Conservation (phyloP, 2,888 invertebrate genomes). For the Achlya flavicornis region DNA sequence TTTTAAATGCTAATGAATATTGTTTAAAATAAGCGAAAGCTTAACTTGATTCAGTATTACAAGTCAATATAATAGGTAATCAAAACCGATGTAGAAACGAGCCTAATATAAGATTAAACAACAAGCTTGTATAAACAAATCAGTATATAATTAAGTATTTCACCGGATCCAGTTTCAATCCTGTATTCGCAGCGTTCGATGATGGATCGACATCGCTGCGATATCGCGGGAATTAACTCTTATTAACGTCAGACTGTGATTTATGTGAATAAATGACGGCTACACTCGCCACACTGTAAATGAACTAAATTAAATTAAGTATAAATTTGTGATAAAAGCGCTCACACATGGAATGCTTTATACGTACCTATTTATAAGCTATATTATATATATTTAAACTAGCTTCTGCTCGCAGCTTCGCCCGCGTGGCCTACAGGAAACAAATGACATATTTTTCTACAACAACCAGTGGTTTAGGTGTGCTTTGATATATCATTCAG, state of each 20-base stretch:
- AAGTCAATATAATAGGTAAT: neutral
- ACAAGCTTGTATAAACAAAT: conserved; percentile 26
- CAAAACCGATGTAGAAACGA: neutral
- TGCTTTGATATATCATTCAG: too few species aligned
- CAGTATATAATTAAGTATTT: conserved; percentile 32
- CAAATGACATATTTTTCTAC: too few species aligned
- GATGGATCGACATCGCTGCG: conserved; percentile 38
- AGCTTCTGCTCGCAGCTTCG: too few species aligned
- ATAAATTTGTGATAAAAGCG: neutral
- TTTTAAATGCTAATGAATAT: too few species aligned
- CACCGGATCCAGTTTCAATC: conserved; percentile 27
- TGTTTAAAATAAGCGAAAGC: too few species aligned
- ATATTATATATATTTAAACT: too few species aligned
- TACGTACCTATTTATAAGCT: neutral
- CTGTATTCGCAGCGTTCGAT: conserved; percentile 20
- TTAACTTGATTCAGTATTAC: neutral
- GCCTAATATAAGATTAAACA: conserved; percentile 8
- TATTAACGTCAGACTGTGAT: conserved; percentile 50
- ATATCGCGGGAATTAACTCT: conserved; percentile 42
- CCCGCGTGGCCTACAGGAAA: too few species aligned
- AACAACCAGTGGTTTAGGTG: too few species aligned
- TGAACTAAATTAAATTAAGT: neutral
- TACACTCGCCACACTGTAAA: conserved; percentile 19
- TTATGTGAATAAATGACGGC: conserved; percentile 47
- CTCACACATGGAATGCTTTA: neutral